Conservation (phyloP, 1,140 invertebrate species). For the Archegozetes longisetosus region DNA sequence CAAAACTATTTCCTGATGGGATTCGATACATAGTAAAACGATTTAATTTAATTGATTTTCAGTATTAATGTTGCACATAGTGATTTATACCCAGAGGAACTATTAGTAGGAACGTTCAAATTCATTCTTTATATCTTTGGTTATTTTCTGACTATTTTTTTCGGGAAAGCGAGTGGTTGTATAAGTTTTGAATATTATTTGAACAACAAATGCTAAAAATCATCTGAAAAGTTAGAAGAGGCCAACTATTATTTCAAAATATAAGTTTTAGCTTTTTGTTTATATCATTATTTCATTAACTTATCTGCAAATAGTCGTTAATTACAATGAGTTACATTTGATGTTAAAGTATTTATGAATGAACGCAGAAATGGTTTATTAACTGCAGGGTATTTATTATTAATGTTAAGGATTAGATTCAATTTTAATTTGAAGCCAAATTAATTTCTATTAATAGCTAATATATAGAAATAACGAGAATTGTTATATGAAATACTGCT, state of each 20-base stretch:
- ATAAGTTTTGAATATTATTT: not conserved
- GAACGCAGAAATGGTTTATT: constrained; percentile 9
- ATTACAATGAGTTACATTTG: not conserved
- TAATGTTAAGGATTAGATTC: too few relatives aligned
- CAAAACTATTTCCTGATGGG: not conserved
- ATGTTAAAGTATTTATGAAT: not conserved
- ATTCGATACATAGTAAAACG: not conserved
- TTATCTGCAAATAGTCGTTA: not conserved
- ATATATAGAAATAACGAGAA: too few relatives aligned
- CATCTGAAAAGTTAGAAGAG: not conserved
- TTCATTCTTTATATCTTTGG: too few relatives aligned
- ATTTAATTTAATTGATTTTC: not conserved
- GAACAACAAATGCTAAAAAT: not conserved
- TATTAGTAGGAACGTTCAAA: too few relatives aligned
- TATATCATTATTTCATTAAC: not conserved
- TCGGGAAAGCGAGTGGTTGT: too few relatives aligned
- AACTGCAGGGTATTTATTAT: not conserved
- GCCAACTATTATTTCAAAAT: not conserved
- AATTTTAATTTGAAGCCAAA: too few relatives aligned
- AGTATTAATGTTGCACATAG: not conserved
- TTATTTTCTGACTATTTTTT: too few relatives aligned
- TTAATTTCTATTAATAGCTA: too few relatives aligned
- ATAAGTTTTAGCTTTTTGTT: constrained; percentile 1
- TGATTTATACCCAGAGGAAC: too few relatives aligned
- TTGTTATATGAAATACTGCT: too few relatives aligned